phyloP scores from a whole-genome alignment of 37 sponge, comb jelly and placozoan genomes.

The Spongilla lacustris region DNA sequence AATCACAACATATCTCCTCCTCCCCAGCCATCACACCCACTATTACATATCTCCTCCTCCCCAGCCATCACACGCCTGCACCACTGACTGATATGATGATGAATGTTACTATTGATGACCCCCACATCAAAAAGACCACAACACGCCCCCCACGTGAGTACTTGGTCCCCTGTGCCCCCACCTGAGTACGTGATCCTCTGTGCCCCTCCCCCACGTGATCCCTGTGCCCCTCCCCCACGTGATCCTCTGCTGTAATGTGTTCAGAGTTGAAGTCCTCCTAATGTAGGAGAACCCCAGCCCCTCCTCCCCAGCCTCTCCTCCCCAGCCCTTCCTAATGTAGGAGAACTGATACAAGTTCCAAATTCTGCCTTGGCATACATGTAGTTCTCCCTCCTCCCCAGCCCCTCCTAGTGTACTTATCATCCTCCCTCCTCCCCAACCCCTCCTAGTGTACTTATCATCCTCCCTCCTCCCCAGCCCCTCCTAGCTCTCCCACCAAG shows the following conservation, averaged over 20 bases:
- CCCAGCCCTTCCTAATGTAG: too few species aligned
- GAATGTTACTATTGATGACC: conserved; percentile 53
- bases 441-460: neutral
- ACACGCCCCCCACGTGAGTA: conserved; percentile 50
- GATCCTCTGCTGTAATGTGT: too few species aligned
- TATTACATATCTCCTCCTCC: neutral
- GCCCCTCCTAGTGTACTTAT: neutral
- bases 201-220: neutral
- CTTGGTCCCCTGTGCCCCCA: neutral
- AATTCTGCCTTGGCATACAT: neutral
- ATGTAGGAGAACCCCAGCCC: too few species aligned
- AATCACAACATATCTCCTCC: too few species aligned
- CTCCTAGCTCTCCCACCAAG: conserved; percentile 19
- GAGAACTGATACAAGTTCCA: too few species aligned
- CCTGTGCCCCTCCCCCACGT: too few species aligned
- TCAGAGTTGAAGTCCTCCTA: too few species aligned
- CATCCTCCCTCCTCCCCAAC: neutral
- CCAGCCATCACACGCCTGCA: neutral
- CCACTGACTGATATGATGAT: conserved; percentile 70
- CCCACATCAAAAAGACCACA: conserved; percentile 57
- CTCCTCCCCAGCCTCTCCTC: neutral
- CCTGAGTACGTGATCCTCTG: neutral
- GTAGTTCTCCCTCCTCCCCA: neutral
- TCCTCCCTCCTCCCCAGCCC: conserved; percentile 28
- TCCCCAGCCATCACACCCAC: neutral